Conservation (phyloP, 1,140 invertebrate genomes). For the Drosophila santomea region DNA sequence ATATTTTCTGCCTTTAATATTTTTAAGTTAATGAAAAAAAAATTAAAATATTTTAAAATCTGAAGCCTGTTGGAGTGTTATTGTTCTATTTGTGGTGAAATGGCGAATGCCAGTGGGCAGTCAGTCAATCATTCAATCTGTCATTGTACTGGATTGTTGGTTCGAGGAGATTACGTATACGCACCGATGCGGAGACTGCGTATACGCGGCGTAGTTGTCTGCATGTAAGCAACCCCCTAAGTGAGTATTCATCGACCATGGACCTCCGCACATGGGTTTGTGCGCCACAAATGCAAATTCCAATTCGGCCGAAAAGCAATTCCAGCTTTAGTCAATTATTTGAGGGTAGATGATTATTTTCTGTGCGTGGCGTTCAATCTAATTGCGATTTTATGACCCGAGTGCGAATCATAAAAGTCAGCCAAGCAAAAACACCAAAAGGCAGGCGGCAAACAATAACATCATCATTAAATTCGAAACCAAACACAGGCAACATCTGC, state of each 20-base stretch:
- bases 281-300: slow-evolving; percentile 9
- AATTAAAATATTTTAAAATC: too few species aligned
- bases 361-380: slow-evolving; percentile 60
- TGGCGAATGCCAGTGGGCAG: slow-evolving; percentile 1
- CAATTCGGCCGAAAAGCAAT: not conserved
- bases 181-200: slow-evolving; percentile 16
- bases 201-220: slow-evolving; percentile 15
- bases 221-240: not conserved
- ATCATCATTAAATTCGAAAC: slow-evolving; percentile 19
- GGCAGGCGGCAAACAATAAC: slow-evolving; percentile 19
- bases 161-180: slow-evolving; percentile 16
- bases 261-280: not conserved
- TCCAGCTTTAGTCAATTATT: slow-evolving; percentile 13
- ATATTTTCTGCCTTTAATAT: not conserved
- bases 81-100: not conserved
- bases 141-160: not conserved
- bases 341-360: slow-evolving; percentile 48
- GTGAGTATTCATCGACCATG: not conserved
- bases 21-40: not conserved
- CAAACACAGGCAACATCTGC: slow-evolving; percentile 43
- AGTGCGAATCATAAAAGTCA: slow-evolving; percentile 43
- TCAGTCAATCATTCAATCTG: slow-evolving; percentile 9
- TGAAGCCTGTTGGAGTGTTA: too few species aligned
- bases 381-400: slow-evolving; percentile 68
- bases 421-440: slow-evolving; percentile 18